These are phyloP conservation scores for Eucera pruinosa DNA, from an alignment of 2,888 invertebrate genomes.

Conservation along the genomic window DNA sequence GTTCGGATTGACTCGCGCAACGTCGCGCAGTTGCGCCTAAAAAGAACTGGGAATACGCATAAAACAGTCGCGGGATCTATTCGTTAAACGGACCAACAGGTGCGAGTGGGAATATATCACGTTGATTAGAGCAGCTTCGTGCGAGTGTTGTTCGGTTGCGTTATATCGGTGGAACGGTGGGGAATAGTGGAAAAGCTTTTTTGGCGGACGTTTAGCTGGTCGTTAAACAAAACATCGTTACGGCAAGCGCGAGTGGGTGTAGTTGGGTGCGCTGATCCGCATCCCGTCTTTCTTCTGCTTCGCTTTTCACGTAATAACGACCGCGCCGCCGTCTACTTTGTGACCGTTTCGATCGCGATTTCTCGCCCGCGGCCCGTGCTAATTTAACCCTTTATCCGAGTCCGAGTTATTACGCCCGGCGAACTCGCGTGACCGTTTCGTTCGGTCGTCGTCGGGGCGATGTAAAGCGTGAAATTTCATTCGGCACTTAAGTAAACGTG, in stretches of 20 bases:
- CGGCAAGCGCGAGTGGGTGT: background rate
- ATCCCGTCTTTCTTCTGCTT: background rate
- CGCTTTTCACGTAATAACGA: background rate
- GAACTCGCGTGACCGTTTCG: too few species aligned
- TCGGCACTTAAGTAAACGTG: constrained; percentile 8
- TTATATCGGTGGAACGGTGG: background rate
- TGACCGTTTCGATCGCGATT: constrained; percentile 11
- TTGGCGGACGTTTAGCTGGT: background rate
- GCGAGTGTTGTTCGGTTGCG: constrained; percentile 22
- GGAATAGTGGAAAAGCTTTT: background rate
- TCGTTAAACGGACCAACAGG: constrained; percentile 43
- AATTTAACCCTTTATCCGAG: constrained; percentile 50
- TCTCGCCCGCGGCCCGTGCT: constrained; percentile 1
- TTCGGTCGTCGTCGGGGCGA: background rate
- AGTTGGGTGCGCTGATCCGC: background rate
- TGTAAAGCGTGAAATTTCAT: constrained; percentile 24
- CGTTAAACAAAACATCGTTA: constrained; percentile 2
- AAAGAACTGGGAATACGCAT: too few species aligned
- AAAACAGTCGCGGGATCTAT: too few species aligned
- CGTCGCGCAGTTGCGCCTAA: too few species aligned
- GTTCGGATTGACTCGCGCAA: too few species aligned
- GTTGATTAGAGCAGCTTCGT: too few species aligned
- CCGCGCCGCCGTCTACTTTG: constrained; percentile 3
- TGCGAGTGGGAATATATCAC: constrained; percentile 25
- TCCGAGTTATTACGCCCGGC: constrained; percentile 15